Percentiles rank a stretch among this genome's conserved stretches.
phyloP scores from a whole-genome alignment of 1,140 invertebrate species.

The Pectinophora gossypiella region DNA sequence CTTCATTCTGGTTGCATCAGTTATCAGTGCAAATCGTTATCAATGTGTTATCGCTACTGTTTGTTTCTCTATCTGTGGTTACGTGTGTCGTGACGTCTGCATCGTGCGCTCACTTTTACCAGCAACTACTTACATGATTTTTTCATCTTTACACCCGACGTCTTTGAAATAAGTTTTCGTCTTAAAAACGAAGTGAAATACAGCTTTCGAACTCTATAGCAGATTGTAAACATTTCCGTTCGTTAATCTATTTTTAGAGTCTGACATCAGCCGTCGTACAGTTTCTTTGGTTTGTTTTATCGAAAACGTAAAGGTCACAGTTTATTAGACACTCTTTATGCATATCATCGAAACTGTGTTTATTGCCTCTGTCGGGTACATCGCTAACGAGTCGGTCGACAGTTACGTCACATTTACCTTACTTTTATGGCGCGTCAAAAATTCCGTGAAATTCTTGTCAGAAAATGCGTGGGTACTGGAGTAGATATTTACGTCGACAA shows the following conservation, averaged over 20 bases:
- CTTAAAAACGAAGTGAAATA: not conserved
- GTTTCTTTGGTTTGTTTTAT: slow-evolving; percentile 25
- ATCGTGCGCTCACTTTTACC: slow-evolving; percentile 9
- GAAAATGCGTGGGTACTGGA: too few relatives aligned
- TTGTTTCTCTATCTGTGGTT: slow-evolving; percentile 57
- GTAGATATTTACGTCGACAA: not conserved
- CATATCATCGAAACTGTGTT: not conserved
- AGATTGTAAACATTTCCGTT: slow-evolving; percentile 49
- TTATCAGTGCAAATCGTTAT: slow-evolving; percentile 57
- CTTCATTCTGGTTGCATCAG: slow-evolving; percentile 25
- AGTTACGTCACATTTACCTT: too few relatives aligned
- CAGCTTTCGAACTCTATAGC: slow-evolving; percentile 1
- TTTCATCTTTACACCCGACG: not conserved
- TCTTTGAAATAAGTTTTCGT: slow-evolving; percentile 2
- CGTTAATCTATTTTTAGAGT: slow-evolving; percentile 39
- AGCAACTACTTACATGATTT: not conserved
- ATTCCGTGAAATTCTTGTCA: too few relatives aligned
- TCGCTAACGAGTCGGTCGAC: too few relatives aligned
- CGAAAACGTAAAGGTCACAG: slow-evolving; percentile 30
- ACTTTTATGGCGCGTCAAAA: too few relatives aligned
- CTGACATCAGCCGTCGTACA: slow-evolving; percentile 45
- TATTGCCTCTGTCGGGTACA: too few relatives aligned
- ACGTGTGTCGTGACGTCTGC: slow-evolving; percentile 45
- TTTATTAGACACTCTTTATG: not conserved
- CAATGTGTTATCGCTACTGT: slow-evolving; percentile 54